These are phyloP conservation scores for Tragelaphus strepsiceros DNA, from an alignment of 2,113 vertebrate species.

Conservation along the genomic window DNA sequence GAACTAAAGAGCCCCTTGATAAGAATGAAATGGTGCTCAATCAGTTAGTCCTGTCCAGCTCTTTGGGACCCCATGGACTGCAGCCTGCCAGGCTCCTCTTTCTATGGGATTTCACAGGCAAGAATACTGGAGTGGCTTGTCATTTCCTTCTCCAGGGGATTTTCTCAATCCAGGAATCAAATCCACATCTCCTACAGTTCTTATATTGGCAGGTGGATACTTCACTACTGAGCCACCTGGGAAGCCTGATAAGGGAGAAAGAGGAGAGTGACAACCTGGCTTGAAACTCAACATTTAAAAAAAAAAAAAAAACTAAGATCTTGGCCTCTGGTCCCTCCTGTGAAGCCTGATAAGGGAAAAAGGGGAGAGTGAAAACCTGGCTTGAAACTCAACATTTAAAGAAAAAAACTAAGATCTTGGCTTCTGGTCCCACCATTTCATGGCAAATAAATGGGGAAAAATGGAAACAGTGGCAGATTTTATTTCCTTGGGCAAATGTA, in stretches of 20 bases:
- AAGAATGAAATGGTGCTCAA: not conserved
- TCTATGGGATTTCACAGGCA: too few species aligned
- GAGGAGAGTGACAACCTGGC: not conserved
- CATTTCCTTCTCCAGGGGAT: not conserved
- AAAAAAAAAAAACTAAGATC: too few species aligned
- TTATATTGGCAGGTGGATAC: not conserved
- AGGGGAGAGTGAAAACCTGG: not conserved
- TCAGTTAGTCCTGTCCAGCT: not conserved
- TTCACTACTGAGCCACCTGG: not conserved
- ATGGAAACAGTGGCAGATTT: not conserved
- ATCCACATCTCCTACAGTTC: not conserved
- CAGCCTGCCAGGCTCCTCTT: too few species aligned
- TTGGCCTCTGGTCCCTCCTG: not conserved
- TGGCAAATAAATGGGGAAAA: not conserved
- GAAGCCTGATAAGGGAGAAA: not conserved
- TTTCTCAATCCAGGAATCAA: not conserved
- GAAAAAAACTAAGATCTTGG: not conserved
- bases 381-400: not conserved
- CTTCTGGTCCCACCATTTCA: not conserved
- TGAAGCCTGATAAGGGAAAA: not conserved
- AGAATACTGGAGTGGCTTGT: too few species aligned
- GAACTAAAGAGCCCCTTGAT: not conserved
- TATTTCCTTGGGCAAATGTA: not conserved
- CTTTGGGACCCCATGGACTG: too few species aligned
- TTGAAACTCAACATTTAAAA: not conserved